Conservation (phyloP, 2,888 invertebrate species). For the Trachelus troglodyta region DNA sequence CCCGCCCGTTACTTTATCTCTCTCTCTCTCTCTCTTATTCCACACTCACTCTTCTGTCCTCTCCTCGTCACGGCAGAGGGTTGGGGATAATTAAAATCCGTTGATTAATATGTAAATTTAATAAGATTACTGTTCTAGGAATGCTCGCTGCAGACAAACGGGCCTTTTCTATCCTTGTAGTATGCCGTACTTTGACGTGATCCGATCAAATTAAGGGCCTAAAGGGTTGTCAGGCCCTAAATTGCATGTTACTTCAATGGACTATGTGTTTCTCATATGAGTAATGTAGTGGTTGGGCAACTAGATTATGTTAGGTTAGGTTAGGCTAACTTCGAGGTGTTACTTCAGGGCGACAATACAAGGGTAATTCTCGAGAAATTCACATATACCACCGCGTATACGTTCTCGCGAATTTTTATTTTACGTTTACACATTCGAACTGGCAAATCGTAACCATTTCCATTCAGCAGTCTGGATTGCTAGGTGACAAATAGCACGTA, state of each 20-base stretch:
- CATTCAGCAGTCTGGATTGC: neutral
- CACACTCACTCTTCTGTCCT: slow-evolving; percentile 41
- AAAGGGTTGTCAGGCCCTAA: neutral
- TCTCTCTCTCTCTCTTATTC: slow-evolving; percentile 35
- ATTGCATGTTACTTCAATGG: neutral
- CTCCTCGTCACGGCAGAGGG: slow-evolving; percentile 61
- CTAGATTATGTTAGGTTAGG: neutral
- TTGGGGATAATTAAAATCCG: slow-evolving; percentile 96
- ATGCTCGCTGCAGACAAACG: slow-evolving; percentile 70
- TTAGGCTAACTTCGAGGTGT: neutral
- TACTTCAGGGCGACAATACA: neutral
- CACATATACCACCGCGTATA: neutral
- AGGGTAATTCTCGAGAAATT: neutral
- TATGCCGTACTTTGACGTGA: neutral
- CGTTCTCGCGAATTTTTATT: neutral
- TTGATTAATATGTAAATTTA: slow-evolving; percentile 99
- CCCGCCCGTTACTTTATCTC: slow-evolving; percentile 21
- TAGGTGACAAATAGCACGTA: neutral
- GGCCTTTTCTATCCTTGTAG: slow-evolving; percentile 13
- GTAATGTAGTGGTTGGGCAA: neutral
- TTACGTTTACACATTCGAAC: neutral
- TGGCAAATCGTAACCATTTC: neutral
- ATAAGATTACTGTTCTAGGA: slow-evolving; percentile 96
- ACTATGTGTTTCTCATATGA: neutral
- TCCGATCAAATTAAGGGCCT: neutral